These are phyloP conservation scores for Malaclemys terrapin DNA, from an alignment of 2,113 vertebrate genomes.

Conservation along the genomic window DNA sequence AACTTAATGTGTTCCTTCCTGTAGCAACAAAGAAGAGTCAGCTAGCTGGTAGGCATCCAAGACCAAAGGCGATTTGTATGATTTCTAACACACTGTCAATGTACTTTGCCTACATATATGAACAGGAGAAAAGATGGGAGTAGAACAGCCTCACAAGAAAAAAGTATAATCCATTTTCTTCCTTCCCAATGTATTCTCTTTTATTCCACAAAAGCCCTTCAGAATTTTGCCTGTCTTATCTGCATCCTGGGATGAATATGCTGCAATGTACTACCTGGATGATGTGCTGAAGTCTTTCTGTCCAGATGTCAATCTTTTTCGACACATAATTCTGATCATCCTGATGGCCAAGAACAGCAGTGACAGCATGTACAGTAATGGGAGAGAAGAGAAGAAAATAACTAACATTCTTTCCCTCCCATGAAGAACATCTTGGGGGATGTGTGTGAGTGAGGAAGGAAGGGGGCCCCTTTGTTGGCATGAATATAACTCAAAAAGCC, in stretches of 20 bases:
- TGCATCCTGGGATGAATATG: not conserved
- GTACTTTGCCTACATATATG: not conserved
- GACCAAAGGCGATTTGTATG: not conserved
- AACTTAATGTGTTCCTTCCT: constrained; percentile 39
- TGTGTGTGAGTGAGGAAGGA: not conserved
- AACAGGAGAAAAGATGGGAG: not conserved
- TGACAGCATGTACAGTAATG: not conserved
- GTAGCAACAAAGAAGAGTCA: constrained; percentile 30
- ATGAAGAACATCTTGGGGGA: constrained; percentile 59
- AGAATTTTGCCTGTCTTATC: constrained; percentile 3
- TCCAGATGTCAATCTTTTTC: constrained; percentile 67
- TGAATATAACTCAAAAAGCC: constrained; percentile 27
- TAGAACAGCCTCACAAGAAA: not conserved
- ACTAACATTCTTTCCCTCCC: constrained; percentile 58
- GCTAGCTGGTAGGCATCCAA: not conserved
- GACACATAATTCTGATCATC: constrained; percentile 62
- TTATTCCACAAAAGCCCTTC: not conserved
- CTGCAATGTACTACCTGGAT: not conserved
- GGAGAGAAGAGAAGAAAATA: constrained; percentile 53
- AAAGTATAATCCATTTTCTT: not conserved
- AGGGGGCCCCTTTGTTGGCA: constrained; percentile 24
- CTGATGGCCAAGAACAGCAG: not conserved
- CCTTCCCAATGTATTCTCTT: not conserved
- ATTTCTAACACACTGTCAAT: constrained; percentile 3
- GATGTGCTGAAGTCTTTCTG: constrained; percentile 15